Percentiles rank a stretch among this genome's conserved stretches.
Evolutionary conservation across 1,140 invertebrate species (phyloP).

Genomic region (Triops cancriformis): DNA sequence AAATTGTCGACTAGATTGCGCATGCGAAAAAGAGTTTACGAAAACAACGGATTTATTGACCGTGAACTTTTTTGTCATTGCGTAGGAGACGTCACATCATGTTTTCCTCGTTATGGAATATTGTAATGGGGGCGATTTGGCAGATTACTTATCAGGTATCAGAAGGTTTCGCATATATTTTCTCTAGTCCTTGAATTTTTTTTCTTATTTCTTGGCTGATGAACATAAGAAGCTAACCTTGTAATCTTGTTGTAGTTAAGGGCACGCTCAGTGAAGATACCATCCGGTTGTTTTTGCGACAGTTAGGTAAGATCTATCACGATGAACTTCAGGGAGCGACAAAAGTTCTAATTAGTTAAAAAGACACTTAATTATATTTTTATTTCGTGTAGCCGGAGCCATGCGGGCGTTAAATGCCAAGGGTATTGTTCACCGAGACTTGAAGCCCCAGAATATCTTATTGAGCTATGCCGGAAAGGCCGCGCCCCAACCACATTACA

Average conservation of each 20-base stretch:
- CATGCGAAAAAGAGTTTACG: background rate
- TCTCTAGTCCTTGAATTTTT: slow-evolving; percentile 25
- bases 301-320: slow-evolving; percentile 60
- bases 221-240: slow-evolving; percentile 4
- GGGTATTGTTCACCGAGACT: slow-evolving; percentile 95
- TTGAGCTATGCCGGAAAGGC: slow-evolving; percentile 70
- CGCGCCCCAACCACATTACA: slow-evolving; percentile 80
- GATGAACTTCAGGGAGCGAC: no score
- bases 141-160: slow-evolving; percentile 84
- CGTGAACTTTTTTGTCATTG: slow-evolving; percentile 22
- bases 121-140: slow-evolving; percentile 97
- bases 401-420: slow-evolving; percentile 94
- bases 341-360: no score
- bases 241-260: slow-evolving; percentile 52
- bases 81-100: slow-evolving; percentile 75
- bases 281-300: slow-evolving; percentile 85
- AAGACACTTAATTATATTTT: background rate
- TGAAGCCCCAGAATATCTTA: slow-evolving; percentile 96
- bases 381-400: slow-evolving; percentile 62
- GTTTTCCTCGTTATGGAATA: slow-evolving; percentile 98
- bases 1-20: background rate
- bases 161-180: slow-evolving; percentile 21
- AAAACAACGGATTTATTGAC: background rate
- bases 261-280: slow-evolving; percentile 94
- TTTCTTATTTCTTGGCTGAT: slow-evolving; percentile 19